phyloP scores from a whole-genome alignment of 2,113 vertebrate genomes.

The Ursus arctos region DNA sequence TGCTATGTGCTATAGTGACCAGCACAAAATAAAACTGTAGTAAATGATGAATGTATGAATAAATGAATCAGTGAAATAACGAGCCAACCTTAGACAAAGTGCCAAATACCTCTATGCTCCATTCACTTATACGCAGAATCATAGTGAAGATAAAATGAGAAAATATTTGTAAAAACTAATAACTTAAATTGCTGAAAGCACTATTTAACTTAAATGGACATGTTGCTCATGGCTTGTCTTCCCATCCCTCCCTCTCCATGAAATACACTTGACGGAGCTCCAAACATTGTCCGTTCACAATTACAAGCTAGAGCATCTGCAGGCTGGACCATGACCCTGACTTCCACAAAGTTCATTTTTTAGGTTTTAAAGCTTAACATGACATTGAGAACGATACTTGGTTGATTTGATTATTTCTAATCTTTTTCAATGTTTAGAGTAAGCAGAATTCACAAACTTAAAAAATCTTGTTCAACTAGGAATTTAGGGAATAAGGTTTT shows the following conservation, averaged over 20 bases:
- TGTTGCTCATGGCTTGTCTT: background rate
- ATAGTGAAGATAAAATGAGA: background rate
- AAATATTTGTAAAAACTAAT: background rate
- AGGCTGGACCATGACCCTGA: background rate
- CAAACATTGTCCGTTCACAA: background rate
- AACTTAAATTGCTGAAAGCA: background rate
- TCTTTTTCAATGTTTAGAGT: background rate
- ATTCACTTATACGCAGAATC: background rate
- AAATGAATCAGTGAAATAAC: background rate
- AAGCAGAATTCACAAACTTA: background rate
- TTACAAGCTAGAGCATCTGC: fast-evolving
- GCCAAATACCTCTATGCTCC: background rate
- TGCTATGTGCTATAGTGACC: background rate
- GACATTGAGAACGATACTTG: background rate
- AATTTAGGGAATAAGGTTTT: background rate
- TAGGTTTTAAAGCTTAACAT: background rate
- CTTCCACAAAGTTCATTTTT: background rate
- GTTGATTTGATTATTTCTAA: background rate
- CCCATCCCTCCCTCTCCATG: background rate
- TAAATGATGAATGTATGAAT: background rate
- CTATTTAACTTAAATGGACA: background rate
- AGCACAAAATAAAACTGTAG: background rate
- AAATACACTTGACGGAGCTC: background rate
- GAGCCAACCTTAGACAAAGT: background rate
- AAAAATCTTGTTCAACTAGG: constrained; percentile 17